These are phyloP conservation scores for Drosophila sproati DNA, from an alignment of 1,140 invertebrate species.

Conservation along the genomic window DNA sequence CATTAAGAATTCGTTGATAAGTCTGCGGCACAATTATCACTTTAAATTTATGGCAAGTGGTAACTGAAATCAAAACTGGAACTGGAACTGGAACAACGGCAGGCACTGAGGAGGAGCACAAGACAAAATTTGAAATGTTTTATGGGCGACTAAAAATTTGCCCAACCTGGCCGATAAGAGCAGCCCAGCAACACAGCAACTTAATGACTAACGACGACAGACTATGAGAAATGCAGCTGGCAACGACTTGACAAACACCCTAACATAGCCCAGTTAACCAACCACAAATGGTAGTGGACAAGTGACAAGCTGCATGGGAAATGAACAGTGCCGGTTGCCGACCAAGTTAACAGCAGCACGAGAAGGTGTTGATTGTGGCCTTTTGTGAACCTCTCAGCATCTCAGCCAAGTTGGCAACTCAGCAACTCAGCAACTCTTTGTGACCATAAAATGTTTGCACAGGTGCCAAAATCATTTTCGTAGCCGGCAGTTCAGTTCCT, in stretches of 20 bases:
- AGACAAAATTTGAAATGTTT: slow-evolving; percentile 46
- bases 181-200: slow-evolving; percentile 23
- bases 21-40: neutral
- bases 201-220: slow-evolving; percentile 50
- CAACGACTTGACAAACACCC: slow-evolving; percentile 17
- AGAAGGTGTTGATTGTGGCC: slow-evolving; percentile 56
- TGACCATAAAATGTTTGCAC: slow-evolving; percentile 59
- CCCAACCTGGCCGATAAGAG: slow-evolving; percentile 34
- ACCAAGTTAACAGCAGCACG: slow-evolving; percentile 4
- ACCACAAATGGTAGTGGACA: neutral
- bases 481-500: neutral
- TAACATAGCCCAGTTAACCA: neutral
- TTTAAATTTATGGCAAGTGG: slow-evolving; percentile 35
- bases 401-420: neutral
- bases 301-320: neutral
- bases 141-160: slow-evolving; percentile 39
- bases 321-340: neutral
- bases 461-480: slow-evolving; percentile 53
- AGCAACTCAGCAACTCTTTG: slow-evolving; percentile 14
- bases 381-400: slow-evolving; percentile 51
- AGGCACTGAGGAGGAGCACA: neutral
- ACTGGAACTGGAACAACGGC: slow-evolving; percentile 18
- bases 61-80: slow-evolving; percentile 15
- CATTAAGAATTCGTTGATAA: slow-evolving; percentile 7
- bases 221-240: too few species aligned